phyloP scores from a whole-genome alignment of 2,797 vertebrate genomes.

The Spatula versicolor region DNA sequence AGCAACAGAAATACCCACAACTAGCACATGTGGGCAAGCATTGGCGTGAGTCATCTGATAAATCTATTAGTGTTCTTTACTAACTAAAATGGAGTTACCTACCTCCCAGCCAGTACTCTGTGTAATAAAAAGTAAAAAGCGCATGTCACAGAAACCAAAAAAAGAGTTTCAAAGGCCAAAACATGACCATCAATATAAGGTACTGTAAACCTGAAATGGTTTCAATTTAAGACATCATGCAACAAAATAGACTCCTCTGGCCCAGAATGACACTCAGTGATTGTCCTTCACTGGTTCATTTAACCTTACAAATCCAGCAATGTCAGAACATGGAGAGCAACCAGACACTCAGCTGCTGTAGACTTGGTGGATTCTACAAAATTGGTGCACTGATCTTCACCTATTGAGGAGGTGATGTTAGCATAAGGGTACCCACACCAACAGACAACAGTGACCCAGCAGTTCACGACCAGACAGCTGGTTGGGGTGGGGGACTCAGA shows the following conservation, averaged over 20 bases:
- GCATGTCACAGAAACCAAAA: constrained; percentile 80
- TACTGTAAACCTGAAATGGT: not conserved
- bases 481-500: not conserved
- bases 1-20: constrained; percentile 87
- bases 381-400: not conserved
- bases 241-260: not conserved
- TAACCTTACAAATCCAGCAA: not conserved
- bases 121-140: constrained; percentile 94
- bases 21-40: constrained; percentile 95
- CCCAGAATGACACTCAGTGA: not conserved
- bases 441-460: not conserved
- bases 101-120: constrained; percentile 99
- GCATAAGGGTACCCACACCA: not conserved
- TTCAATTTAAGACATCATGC: constrained; percentile 19
- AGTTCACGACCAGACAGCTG: not conserved
- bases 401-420: not conserved
- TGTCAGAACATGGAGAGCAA: not conserved
- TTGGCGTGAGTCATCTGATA: constrained; percentile 81
- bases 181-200: constrained; percentile 48
- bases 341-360: not conserved
- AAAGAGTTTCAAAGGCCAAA: constrained; percentile 70
- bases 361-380: not conserved
- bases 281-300: not conserved
- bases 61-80: constrained; percentile 84
- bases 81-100: constrained; percentile 91